Conservation (phyloP, 2,113 vertebrate species). For the Callithrix jacchus region DNA sequence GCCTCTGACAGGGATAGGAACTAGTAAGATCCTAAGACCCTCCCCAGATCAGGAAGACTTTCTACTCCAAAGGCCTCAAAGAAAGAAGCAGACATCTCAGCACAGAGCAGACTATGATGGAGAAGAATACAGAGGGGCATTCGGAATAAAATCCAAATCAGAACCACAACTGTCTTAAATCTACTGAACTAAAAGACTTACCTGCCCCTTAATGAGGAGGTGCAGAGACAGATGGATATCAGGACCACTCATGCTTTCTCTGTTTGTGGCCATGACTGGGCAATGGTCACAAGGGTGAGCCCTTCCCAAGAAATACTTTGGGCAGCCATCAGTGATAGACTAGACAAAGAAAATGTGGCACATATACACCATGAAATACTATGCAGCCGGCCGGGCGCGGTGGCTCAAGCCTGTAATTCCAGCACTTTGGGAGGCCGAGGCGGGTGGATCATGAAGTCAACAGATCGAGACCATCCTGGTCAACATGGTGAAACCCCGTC, state of each 20-base stretch:
- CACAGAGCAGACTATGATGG: neutral
- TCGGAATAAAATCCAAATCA: neutral
- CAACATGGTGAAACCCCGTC: no score
- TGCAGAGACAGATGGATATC: accelerated
- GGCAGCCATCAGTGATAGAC: neutral
- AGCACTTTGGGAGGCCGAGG: no score
- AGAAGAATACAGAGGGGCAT: neutral
- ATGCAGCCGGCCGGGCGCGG: no score
- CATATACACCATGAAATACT: no score
- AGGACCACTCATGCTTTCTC: neutral
- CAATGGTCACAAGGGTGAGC: neutral
- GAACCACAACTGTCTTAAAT: neutral
- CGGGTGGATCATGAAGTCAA: no score
- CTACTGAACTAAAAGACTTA: neutral
- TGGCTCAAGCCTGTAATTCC: no score
- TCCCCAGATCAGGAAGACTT: neutral
- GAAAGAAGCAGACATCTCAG: neutral
- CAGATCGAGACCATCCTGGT: no score
- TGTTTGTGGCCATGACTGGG: neutral
- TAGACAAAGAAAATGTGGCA: no score
- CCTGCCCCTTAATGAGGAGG: neutral
- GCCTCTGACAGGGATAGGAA: neutral
- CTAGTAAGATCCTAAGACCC: neutral
- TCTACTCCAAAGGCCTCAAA: neutral
- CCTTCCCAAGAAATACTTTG: neutral